Percentiles rank a stretch among this genome's conserved stretches.
phyloP scores from a whole-genome alignment of 2,888 invertebrate genomes.

The Sussaba pulchella region DNA sequence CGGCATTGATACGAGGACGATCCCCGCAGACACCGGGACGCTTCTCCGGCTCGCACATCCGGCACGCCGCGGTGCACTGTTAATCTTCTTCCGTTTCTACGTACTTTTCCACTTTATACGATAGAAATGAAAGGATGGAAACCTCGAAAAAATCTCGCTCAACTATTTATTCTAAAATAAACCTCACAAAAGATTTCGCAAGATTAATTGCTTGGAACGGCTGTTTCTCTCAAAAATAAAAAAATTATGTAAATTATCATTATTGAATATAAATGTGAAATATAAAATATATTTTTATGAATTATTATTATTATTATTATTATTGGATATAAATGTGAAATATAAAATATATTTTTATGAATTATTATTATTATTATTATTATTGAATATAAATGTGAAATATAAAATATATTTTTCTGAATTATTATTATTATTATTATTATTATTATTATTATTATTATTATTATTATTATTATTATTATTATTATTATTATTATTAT shows the following conservation, averaged over 20 bases:
- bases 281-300: too few relatives aligned
- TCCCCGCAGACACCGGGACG: constrained; percentile 77
- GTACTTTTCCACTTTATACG: constrained; percentile 36
- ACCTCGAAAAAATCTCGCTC: constrained; percentile 28
- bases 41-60: constrained; percentile 66
- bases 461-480: too few relatives aligned
- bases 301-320: too few relatives aligned
- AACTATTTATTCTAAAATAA: constrained; percentile 16
- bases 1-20: constrained; percentile 82
- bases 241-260: too few relatives aligned
- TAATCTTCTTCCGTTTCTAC: constrained; percentile 60
- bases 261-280: neutral
- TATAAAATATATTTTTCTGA: too few relatives aligned
- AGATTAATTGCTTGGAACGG: neutral
- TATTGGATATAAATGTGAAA: too few relatives aligned
- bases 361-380: too few relatives aligned
- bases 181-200: neutral
- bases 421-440: too few relatives aligned
- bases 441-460: too few relatives aligned
- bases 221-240: neutral
- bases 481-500: too few relatives aligned
- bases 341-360: too few relatives aligned
- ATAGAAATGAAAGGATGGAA: constrained; percentile 41
- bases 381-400: too few relatives aligned
- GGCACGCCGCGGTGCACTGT: constrained; percentile 47